These are phyloP conservation scores for Chloroceryle inda DNA, from an alignment of 2,797 vertebrate species.

Conservation along the genomic window DNA sequence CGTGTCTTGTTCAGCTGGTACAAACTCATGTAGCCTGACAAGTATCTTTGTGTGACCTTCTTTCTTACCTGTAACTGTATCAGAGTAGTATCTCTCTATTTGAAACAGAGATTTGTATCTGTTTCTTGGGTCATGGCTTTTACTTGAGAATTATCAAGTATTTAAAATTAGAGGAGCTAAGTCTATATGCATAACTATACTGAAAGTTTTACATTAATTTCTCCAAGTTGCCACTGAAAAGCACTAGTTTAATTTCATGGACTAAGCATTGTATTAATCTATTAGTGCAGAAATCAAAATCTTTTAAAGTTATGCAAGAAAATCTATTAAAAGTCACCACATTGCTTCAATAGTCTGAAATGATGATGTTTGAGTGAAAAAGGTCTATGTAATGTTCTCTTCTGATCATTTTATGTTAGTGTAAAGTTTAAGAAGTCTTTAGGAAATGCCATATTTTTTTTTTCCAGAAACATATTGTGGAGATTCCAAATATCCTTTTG, in stretches of 20 bases:
- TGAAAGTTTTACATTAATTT: neutral
- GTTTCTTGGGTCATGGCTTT: neutral
- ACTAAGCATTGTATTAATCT: neutral
- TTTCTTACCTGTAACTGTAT: neutral
- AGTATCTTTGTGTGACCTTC: neutral
- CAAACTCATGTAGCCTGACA: neutral
- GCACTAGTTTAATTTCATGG: neutral
- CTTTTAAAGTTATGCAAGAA: neutral
- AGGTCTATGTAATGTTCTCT: neutral
- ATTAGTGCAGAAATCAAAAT: neutral
- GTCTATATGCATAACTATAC: neutral
- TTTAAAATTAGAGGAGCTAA: neutral
- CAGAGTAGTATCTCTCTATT: neutral
- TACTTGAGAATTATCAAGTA: neutral
- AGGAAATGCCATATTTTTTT: neutral
- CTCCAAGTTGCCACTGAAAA: neutral
- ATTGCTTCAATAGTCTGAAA: neutral
- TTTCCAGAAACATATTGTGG: neutral
- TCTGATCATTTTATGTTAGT: neutral
- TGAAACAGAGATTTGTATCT: neutral
- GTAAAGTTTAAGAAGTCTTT: neutral
- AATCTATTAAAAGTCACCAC: neutral
- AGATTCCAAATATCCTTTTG: neutral
- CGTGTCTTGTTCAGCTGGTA: neutral
- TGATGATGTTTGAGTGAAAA: neutral